Evolutionary conservation across 2,113 vertebrate species (phyloP).

Genomic region (Budorcas taxicolor): DNA sequence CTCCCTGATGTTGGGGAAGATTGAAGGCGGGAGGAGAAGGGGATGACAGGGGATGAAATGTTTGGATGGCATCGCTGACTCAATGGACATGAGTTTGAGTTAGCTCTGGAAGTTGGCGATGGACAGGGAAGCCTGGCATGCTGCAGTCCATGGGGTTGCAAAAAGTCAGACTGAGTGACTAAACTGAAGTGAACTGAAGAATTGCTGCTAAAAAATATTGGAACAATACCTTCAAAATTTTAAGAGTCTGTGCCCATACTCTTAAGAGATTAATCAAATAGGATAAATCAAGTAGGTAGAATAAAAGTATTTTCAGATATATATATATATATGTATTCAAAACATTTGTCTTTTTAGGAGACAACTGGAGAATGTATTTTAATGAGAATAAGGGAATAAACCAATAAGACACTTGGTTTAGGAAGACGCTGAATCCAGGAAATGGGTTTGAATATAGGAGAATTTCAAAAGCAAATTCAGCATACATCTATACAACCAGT

Average conservation of each 20-base stretch:
- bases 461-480: neutral
- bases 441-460: neutral
- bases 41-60: neutral
- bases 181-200: neutral
- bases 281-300: neutral
- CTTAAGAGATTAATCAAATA: neutral
- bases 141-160: neutral
- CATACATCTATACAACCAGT: neutral
- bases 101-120: neutral
- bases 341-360: neutral
- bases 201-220: neutral
- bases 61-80: neutral
- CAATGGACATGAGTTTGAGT: neutral
- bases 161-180: neutral
- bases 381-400: neutral
- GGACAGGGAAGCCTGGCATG: neutral
- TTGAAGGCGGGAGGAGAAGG: neutral
- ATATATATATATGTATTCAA: neutral
- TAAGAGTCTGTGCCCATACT: neutral
- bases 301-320: neutral
- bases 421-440: neutral
- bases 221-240: neutral
- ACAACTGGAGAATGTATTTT: neutral
- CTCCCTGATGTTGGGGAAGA: neutral
- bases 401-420: neutral